These are phyloP conservation scores for Mactra quadrangularis DNA, from an alignment of 1,140 invertebrate genomes.

Conservation along the genomic window DNA sequence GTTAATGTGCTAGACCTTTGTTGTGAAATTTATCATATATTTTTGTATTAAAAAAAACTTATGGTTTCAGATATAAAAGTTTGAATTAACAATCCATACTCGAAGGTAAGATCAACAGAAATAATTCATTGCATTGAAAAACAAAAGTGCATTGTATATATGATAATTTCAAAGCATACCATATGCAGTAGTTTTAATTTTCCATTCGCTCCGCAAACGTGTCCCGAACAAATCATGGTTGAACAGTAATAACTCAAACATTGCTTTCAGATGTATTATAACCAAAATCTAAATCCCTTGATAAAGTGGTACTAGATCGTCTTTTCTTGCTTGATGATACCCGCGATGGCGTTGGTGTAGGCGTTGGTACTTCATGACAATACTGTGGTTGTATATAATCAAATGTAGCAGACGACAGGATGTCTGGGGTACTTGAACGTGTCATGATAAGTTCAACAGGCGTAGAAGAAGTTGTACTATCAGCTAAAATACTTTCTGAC, in stretches of 20 bases:
- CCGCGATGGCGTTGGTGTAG: constrained; percentile 4
- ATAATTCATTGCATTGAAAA: too few relatives aligned
- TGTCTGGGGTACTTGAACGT: constrained; percentile 3
- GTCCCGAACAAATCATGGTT: too few relatives aligned
- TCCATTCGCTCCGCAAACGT: too few relatives aligned
- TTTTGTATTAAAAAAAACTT: too few relatives aligned
- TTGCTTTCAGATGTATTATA: not conserved
- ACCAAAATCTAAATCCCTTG: not conserved
- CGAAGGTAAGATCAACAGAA: too few relatives aligned
- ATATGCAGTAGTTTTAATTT: too few relatives aligned
- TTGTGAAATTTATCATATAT: too few relatives aligned
- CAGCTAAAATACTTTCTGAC: not conserved
- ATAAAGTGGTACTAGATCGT: not conserved
- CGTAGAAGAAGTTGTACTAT: constrained; percentile 31
- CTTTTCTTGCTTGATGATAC: not conserved
- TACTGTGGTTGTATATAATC: constrained; percentile 42
- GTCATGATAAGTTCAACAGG: constrained; percentile 39
- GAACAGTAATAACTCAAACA: constrained; percentile 7
- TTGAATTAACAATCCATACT: too few relatives aligned
- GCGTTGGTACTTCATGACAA: constrained; percentile 29
- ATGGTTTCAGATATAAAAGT: too few relatives aligned
- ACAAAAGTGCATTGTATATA: too few relatives aligned
- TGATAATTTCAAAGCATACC: too few relatives aligned
- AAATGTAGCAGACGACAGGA: constrained; percentile 15
- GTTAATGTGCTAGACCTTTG: too few relatives aligned